phyloP scores from a whole-genome alignment of 2,113 vertebrate species.

The Callionymus lyra region DNA sequence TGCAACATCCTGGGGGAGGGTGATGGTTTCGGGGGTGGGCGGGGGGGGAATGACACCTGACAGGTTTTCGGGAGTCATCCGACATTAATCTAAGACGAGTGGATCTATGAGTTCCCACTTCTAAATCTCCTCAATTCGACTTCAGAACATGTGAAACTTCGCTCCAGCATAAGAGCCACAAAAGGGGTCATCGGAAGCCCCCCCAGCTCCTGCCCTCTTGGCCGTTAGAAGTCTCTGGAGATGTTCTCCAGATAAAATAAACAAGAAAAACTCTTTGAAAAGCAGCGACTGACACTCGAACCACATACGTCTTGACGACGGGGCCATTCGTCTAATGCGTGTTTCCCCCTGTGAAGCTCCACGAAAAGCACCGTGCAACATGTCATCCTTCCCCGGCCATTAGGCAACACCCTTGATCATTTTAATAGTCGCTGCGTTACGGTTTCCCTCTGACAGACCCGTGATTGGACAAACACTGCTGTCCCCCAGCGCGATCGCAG shows the following conservation, averaged over 20 bases:
- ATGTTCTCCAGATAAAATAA: slow-evolving; percentile 38
- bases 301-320: slow-evolving; percentile 27
- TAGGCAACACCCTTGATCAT: slow-evolving; percentile 49
- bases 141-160: too few relatives aligned
- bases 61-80: too few relatives aligned
- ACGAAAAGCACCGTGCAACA: slow-evolving; percentile 27
- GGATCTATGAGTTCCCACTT: too few relatives aligned
- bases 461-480: slow-evolving; percentile 46
- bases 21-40: too few relatives aligned
- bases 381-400: slow-evolving; percentile 44
- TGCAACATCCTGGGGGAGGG: too few relatives aligned
- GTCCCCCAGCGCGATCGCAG: slow-evolving; percentile 46
- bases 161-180: slow-evolving; percentile 7
- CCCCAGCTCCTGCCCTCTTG: slow-evolving; percentile 10
- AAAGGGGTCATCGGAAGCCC: slow-evolving; percentile 18
- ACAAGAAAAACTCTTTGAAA: slow-evolving; percentile 35
- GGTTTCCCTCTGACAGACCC: slow-evolving; percentile 30
- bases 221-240: slow-evolving; percentile 34
- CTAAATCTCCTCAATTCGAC: too few relatives aligned
- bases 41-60: too few relatives aligned
- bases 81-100: too few relatives aligned
- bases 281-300: slow-evolving; percentile 19
- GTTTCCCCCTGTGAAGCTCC: slow-evolving; percentile 30
- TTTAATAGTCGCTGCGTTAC: slow-evolving; percentile 47
- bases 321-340: slow-evolving; percentile 36